A percentile compares a stretch with the other conserved stretches of the same genome.
Conservation (phyloP, 2,888 invertebrate genomes). For the Eupithecia abbreviata region DNA sequence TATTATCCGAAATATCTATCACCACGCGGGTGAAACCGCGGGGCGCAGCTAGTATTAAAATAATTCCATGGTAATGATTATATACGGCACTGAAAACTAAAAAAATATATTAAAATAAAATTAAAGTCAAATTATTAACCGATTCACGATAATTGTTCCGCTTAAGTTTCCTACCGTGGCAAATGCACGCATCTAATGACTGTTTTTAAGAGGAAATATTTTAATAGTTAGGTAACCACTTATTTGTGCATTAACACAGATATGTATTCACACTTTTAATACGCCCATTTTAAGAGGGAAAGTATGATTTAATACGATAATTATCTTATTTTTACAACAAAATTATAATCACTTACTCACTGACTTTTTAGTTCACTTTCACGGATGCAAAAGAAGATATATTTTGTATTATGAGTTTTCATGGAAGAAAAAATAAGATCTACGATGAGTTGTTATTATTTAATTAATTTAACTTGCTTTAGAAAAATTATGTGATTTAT, state of each 20-base stretch:
- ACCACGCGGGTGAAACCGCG: too few species aligned
- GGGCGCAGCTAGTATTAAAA: too few species aligned
- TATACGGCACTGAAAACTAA: too few species aligned
- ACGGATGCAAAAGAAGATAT: not conserved
- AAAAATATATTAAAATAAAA: too few species aligned
- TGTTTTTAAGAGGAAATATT: constrained; percentile 40
- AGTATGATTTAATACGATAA: constrained; percentile 40
- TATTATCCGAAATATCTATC: too few species aligned
- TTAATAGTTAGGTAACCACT: constrained; percentile 47
- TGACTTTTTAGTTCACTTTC: constrained; percentile 34
- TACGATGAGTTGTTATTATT: not conserved
- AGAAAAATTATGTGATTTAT: too few species aligned
- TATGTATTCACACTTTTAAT: constrained; percentile 46
- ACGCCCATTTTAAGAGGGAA: constrained; percentile 51
- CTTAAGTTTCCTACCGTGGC: not conserved
- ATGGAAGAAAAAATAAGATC: not conserved
- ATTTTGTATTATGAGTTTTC: too few species aligned
- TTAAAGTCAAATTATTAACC: too few species aligned
- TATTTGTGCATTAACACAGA: constrained; percentile 59
- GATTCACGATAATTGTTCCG: not conserved
- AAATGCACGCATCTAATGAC: constrained; percentile 29
- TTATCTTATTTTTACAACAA: constrained; percentile 35
- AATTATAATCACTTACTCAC: constrained; percentile 34
- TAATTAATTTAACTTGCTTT: too few species aligned
- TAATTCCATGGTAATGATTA: too few species aligned